Base-by-base conservation (phyloP, 2,888 invertebrate genomes). In the Spatulosminthurus flaviceps region DNA sequence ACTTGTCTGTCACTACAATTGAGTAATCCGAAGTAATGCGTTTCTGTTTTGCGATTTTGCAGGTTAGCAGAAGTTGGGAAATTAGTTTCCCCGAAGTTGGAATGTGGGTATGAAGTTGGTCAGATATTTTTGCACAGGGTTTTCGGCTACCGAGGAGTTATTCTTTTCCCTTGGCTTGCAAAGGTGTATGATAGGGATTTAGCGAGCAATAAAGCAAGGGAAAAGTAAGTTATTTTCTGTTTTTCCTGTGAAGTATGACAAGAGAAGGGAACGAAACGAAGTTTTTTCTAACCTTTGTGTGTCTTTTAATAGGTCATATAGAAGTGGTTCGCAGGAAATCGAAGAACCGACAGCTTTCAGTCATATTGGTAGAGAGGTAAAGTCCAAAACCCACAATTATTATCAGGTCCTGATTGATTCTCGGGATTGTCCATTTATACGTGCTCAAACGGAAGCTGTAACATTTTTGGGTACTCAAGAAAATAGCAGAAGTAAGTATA, bases 371-470 rank as follows among this genome's bases (percentile, higher is more conserved):
- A 95, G 94, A 87, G 95, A 95, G 89, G 94, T 95, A 13, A 94
- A 95, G 88, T 95, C 96, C 70, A 91, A 93, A 87, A 94, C 95
- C 9, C 96, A 97, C 86, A 95, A 96, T 60, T 98, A 97, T 88
- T 99, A 99, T 88, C 98, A 99, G 90, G 98, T 97, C 64, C 90
- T 99, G 64, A 98, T 99, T 85, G 98, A 99, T 88, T 94, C 96
- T 81, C 91, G 98, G 87, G 98, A 99, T 90, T 97, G 96, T 87
- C 96, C 97, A 9, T 95, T 93, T 88, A 97, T 98, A 89, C 91
- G 97, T 86, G 97, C 98, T n/a, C 98, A 97, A 89, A 96, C 97
- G 2, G 97, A 98, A 89, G 96, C 97, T 5, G 98, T 98, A 0
- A 98, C 98, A 0, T 98, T 98, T 88, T 90, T 98, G 73, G 97